phyloP scores from a whole-genome alignment of 1,140 invertebrate species.

The Melanaphis sacchari region DNA sequence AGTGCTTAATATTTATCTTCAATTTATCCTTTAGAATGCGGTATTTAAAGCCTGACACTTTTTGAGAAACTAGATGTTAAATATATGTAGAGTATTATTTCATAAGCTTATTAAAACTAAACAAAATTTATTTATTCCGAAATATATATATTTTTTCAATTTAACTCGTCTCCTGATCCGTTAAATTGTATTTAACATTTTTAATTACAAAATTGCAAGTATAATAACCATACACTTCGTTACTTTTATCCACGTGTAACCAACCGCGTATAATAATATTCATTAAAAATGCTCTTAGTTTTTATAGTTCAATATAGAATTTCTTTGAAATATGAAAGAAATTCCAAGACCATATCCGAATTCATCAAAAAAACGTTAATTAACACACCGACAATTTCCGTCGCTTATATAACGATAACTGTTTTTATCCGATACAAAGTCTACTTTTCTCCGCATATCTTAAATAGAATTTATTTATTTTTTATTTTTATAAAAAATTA shows the following conservation, averaged over 20 bases:
- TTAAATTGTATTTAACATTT: slow-evolving; percentile 20
- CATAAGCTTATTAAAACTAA: not conserved
- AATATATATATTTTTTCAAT: not conserved
- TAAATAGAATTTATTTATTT: not conserved
- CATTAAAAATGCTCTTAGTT: not conserved
- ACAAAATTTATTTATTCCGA: not conserved
- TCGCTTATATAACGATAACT: slow-evolving; percentile 18
- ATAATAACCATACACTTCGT: slow-evolving; percentile 6
- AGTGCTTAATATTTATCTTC: no score
- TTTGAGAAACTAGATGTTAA: no score
- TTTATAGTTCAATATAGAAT: not conserved
- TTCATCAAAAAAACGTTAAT: slow-evolving; percentile 28
- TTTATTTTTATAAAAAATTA: slow-evolving; percentile 18
- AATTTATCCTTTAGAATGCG: not conserved
- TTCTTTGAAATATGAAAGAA: not conserved
- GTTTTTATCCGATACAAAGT: slow-evolving; percentile 33
- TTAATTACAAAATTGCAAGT: not conserved
- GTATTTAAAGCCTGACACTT: not conserved
- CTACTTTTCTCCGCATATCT: slow-evolving; percentile 16
- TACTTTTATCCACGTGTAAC: slow-evolving; percentile 4
- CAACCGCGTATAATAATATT: slow-evolving; percentile 24
- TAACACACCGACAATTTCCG: slow-evolving; percentile 19
- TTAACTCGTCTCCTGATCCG: not conserved
- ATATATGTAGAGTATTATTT: not conserved
- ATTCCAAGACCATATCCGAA: slow-evolving; percentile 38